Base-by-base conservation (phyloP, 1,140 invertebrate genomes). In the Pseudomyrmex flavicornis region DNA sequence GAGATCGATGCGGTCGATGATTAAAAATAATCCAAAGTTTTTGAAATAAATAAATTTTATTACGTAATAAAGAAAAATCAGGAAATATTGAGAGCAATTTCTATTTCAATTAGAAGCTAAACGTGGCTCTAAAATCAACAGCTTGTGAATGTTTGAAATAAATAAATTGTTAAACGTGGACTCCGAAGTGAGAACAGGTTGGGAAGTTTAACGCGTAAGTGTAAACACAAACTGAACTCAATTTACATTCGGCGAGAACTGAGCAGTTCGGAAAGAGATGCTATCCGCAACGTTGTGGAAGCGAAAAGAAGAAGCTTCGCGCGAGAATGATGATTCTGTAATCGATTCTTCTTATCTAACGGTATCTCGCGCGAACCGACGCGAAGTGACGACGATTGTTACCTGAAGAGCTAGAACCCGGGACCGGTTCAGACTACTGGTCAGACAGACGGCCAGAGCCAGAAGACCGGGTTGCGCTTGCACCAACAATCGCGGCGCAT, bases 371-470 rank as follows among this genome's bases (percentile, higher is more conserved):
- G 52, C 54, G 66, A 73, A 73, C 35, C 35, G 35, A 35, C 87
- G 84, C 20, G 86, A 88, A 88, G 77, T 74, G 79, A 77, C 87
- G 86, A 88, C 87, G 86, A 88, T 88, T 88, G 87, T 85, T 94
- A 98, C 97, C 96, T 98, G 97, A 35, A 98, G 94, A n/a, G 97
- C 97, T 44, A 98, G 94, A 48, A 98, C 95, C 88, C 97, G 95
- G 10, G 97, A 97, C 91, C 97, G 97, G 89, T 97, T 97, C 74
- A 97, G 96, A 68, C 97, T 98, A 87, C 97, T 98, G 95, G 98
- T 97, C 87, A 98, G 97, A 94, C 97, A 98, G 15, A 97, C 97
- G 2, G 98, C 97, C 0, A 99, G 94, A 0, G 97, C 97, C 92
- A 98, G 97, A 8, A 98, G 95, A 48, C 98, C 98, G 35, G 97